phyloP scores from a whole-genome alignment of 1,140 invertebrate genomes.

The Carposina sasakii region DNA sequence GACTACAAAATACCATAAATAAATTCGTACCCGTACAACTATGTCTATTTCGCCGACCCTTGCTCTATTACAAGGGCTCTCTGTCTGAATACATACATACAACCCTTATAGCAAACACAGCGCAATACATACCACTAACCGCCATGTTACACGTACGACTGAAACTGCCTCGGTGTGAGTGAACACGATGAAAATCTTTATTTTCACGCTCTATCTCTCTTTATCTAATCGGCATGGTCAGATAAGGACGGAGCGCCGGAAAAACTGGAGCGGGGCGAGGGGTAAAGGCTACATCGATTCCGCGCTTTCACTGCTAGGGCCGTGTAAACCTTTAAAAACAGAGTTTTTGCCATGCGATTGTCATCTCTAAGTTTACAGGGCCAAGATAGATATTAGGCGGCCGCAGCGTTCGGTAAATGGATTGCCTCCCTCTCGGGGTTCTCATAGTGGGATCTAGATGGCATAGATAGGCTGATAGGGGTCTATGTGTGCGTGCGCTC shows the following conservation, averaged over 20 bases:
- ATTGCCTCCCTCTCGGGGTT: slow-evolving; percentile 70
- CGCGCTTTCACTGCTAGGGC: slow-evolving; percentile 71
- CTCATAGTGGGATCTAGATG: slow-evolving; percentile 71
- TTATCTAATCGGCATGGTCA: slow-evolving; percentile 69
- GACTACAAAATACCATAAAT: too few relatives aligned
- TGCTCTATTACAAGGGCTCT: slow-evolving; percentile 49
- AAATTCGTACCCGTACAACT: too few relatives aligned
- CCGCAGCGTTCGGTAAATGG: slow-evolving; percentile 57
- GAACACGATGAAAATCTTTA: slow-evolving; percentile 73
- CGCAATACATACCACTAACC: slow-evolving; percentile 39
- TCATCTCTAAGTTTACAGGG: slow-evolving; percentile 56
- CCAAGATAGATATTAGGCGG: slow-evolving; percentile 53
- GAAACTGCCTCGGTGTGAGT: slow-evolving; percentile 58
- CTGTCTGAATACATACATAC: slow-evolving; percentile 32
- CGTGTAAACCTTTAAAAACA: slow-evolving; percentile 72
- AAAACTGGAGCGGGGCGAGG: slow-evolving; percentile 68
- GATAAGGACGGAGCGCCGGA: slow-evolving; percentile 71
- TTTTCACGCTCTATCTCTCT: slow-evolving; percentile 72
- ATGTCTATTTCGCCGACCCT: slow-evolving; percentile 51
- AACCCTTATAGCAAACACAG: slow-evolving; percentile 40
- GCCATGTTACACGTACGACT: slow-evolving; percentile 43
- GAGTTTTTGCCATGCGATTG: slow-evolving; percentile 58
- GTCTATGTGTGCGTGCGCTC: slow-evolving; percentile 46
- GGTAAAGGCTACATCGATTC: slow-evolving; percentile 72
- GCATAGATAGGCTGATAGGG: slow-evolving; percentile 68